A percentile compares a stretch with the other conserved stretches of the same genome.
phyloP scores from a whole-genome alignment of 2,113 vertebrate species.

The Rhombomys opimus region DNA sequence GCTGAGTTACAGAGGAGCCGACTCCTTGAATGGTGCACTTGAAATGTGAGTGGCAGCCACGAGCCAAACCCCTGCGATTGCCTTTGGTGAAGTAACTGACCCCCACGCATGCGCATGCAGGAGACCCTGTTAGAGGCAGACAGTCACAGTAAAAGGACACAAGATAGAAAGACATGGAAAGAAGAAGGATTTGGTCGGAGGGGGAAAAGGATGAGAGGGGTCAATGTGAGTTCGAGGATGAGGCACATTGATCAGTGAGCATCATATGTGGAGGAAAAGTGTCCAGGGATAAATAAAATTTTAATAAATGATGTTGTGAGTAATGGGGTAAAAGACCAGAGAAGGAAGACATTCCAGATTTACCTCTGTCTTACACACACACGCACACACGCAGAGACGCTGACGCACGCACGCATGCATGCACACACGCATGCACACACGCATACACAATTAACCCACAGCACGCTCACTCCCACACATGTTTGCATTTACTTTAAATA shows the following conservation, averaged over 20 bases:
- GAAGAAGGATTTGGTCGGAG: too few species aligned
- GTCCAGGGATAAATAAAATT: background rate
- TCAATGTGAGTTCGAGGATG: background rate
- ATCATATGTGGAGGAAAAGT: background rate
- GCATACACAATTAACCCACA: background rate
- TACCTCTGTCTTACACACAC: background rate
- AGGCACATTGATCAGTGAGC: background rate
- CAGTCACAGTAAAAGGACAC: background rate
- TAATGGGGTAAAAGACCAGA: too few species aligned
- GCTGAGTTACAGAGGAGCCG: background rate
- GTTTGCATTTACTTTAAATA: background rate
- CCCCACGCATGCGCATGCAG: background rate
- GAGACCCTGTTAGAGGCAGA: background rate
- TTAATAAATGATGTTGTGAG: background rate
- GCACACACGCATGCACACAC: background rate
- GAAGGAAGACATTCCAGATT: background rate
- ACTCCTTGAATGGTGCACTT: background rate
- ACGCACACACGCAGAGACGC: too few species aligned
- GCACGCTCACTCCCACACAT: background rate
- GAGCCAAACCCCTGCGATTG: background rate
- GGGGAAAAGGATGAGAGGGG: too few species aligned
- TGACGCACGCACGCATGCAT: fast-evolving
- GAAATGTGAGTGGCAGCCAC: background rate
- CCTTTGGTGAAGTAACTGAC: too few species aligned
- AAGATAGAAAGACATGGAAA: background rate